A percentile compares a stretch with the other conserved stretches of the same genome.
Evolutionary conservation across 2,113 vertebrate species (phyloP).

Genomic region (Mastomys natalensis): DNA sequence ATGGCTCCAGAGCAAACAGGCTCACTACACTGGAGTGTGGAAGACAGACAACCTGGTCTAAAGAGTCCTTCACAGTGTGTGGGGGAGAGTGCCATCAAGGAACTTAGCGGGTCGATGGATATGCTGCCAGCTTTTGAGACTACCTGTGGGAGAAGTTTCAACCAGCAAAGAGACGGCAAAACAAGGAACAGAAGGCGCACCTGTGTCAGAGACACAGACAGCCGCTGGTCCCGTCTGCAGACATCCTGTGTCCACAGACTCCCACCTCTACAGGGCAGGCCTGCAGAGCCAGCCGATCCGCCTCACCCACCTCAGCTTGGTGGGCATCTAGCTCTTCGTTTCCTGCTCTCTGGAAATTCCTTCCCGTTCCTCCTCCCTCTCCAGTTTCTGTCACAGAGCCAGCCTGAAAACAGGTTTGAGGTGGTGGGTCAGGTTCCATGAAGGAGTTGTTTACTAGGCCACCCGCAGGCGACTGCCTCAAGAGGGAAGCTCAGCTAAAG

Average conservation of each 20-base stretch:
- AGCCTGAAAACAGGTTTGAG: constrained; percentile 47
- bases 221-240: accelerated
- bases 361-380: constrained; percentile 5
- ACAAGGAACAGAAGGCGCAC: not conserved
- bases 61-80: not conserved
- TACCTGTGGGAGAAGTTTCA: not conserved
- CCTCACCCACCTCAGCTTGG: not conserved
- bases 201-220: not conserved
- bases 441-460: not conserved
- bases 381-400: not conserved
- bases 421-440: not conserved
- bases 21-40: not conserved
- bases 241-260: not conserved
- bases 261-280: not conserved
- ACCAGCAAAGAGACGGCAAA: not conserved
- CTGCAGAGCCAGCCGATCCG: not conserved
- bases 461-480: constrained; percentile 24
- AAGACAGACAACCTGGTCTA: not conserved
- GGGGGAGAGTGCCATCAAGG: not conserved
- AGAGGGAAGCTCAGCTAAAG: constrained; percentile 11
- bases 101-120: not conserved
- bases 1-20: not conserved
- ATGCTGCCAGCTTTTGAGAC: not conserved
- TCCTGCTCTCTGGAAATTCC: not conserved
- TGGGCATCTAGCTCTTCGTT: not conserved